Evolutionary conservation across 2,797 vertebrate species (phyloP).

Genomic region (Carcharodon carcharias): DNA sequence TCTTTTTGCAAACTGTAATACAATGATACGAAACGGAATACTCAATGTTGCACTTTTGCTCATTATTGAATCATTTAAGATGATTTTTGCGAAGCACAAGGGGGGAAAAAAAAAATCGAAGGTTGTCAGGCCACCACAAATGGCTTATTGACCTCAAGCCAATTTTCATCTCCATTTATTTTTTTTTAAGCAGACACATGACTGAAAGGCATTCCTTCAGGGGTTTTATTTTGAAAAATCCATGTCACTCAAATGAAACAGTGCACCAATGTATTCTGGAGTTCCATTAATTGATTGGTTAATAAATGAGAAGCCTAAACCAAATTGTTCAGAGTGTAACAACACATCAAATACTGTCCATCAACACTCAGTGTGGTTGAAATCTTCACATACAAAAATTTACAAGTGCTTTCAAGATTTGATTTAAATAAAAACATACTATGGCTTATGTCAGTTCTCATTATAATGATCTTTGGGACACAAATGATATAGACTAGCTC

Average conservation of each 20-base stretch:
- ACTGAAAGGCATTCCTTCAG: conserved; percentile 51
- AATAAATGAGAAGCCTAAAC: background rate
- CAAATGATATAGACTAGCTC: conserved; percentile 67
- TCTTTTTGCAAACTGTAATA: conserved; percentile 60
- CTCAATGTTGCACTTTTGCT: conserved; percentile 63
- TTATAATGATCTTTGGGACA: conserved; percentile 51
- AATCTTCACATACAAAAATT: background rate
- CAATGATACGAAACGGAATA: conserved; percentile 60
- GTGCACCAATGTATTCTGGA: conserved; percentile 46
- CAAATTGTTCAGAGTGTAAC: background rate
- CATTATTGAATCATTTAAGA: conserved; percentile 65
- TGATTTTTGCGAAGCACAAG: conserved; percentile 53
- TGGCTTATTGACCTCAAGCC: conserved; percentile 60
- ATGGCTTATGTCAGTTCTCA: background rate
- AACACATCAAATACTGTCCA: background rate
- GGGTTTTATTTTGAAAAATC: conserved; percentile 46
- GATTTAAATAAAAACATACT: background rate
- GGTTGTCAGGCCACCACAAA: conserved; percentile 56
- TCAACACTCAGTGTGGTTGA: background rate
- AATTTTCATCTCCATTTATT: conserved; percentile 62
- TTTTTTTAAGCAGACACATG: conserved; percentile 47
- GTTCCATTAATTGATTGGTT: conserved; percentile 49
- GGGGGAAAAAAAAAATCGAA: conserved; percentile 59
- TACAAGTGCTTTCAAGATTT: background rate
- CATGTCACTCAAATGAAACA: conserved; percentile 40